phyloP scores from a whole-genome alignment of 2,797 vertebrate genomes.

The Tinamus major region DNA sequence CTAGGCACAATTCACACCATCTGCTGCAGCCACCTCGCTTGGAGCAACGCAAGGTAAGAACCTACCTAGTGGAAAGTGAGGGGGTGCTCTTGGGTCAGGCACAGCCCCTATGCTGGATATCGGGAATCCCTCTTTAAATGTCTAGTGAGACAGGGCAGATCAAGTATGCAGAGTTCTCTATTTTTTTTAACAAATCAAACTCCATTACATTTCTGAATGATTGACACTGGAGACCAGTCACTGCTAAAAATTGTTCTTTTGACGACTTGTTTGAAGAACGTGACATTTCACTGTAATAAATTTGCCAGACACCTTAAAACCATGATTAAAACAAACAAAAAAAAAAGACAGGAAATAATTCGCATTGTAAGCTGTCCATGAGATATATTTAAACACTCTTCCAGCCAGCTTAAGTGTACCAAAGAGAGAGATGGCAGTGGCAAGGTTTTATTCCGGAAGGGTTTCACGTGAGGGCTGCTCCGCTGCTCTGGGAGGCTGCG shows the following conservation, averaged over 20 bases:
- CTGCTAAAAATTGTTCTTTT: constrained; percentile 39
- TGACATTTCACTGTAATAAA: constrained; percentile 29
- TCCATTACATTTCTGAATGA: neutral
- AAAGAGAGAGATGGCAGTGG: neutral
- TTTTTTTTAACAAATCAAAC: constrained; percentile 1
- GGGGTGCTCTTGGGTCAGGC: neutral
- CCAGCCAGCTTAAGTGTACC: constrained; percentile 30
- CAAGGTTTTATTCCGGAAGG: neutral
- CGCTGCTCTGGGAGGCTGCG: neutral
- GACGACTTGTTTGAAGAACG: constrained; percentile 25
- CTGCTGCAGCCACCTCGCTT: neutral
- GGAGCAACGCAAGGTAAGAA: neutral
- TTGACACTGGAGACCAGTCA: constrained; percentile 22
- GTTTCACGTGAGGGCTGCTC: no score
- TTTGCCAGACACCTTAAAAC: constrained; percentile 38
- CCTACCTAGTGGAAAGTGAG: neutral
- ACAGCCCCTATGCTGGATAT: neutral
- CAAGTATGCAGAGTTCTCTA: neutral
- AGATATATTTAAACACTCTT: constrained; percentile 45
- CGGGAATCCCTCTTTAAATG: neutral
- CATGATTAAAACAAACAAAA: neutral
- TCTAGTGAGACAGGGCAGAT: neutral
- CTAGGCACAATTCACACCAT: neutral
- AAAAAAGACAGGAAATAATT: constrained; percentile 37
- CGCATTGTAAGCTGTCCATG: constrained; percentile 27